Conservation (phyloP, 2,888 invertebrate genomes). For the Andrena minutula region DNA sequence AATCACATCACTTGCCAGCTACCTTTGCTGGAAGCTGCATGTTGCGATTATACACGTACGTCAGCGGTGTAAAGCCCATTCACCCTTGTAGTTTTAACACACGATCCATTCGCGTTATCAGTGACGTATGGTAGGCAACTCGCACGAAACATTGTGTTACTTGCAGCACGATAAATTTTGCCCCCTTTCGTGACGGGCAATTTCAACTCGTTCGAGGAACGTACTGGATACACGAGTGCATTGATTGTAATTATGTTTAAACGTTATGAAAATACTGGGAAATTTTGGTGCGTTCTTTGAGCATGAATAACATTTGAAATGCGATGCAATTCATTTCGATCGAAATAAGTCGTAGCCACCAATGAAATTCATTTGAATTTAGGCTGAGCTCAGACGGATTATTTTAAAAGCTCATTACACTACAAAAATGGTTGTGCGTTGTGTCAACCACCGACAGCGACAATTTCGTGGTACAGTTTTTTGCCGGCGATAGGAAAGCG, state of each 20-base stretch:
- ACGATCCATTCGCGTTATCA: constrained; percentile 48
- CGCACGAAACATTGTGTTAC: constrained; percentile 58
- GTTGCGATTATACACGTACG: constrained; percentile 21
- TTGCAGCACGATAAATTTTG: constrained; percentile 48
- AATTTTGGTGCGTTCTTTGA: no score
- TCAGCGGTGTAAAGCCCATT: constrained; percentile 29
- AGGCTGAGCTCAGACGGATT: no score
- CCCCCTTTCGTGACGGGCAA: constrained; percentile 43
- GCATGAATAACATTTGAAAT: no score
- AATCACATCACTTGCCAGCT: constrained; percentile 11
- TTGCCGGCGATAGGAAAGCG: no score
- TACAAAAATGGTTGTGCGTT: no score
- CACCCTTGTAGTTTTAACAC: constrained; percentile 36
- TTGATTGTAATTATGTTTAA: neutral
- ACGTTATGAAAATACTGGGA: neutral
- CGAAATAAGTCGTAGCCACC: no score
- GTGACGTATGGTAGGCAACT: constrained; percentile 33
- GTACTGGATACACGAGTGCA: neutral
- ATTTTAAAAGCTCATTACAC: no score
- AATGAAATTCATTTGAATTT: no score
- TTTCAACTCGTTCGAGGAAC: constrained; percentile 30
- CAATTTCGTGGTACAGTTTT: no score
- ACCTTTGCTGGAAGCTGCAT: constrained; percentile 18
- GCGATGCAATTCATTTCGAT: no score
- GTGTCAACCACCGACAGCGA: no score